Conservation (phyloP, 2,888 invertebrate species). For the Calameuta idolon region DNA sequence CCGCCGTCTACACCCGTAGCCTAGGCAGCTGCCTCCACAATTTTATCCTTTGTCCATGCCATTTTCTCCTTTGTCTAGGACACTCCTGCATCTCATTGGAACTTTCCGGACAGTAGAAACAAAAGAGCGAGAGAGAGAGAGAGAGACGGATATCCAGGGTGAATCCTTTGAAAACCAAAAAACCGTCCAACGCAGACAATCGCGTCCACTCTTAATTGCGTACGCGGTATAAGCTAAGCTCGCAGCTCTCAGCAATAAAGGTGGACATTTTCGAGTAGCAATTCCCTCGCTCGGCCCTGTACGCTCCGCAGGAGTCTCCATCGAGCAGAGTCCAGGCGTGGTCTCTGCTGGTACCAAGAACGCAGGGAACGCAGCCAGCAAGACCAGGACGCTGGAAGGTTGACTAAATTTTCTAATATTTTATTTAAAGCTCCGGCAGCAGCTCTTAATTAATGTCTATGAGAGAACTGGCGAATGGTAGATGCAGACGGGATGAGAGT, state of each 20-base stretch:
- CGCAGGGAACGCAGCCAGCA: not conserved
- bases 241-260: not conserved
- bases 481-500: not conserved
- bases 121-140: not conserved
- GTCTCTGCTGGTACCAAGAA: not conserved
- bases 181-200: not conserved
- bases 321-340: not conserved
- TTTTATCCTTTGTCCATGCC: constrained; percentile 47
- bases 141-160: not conserved
- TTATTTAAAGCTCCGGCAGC: not conserved
- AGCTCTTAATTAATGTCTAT: not conserved
- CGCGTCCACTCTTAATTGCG: not conserved
- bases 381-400: not conserved
- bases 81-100: not conserved
- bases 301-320: not conserved
- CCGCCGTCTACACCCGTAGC: constrained; percentile 29
- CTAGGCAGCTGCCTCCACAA: constrained; percentile 24
- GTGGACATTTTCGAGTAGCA: not conserved
- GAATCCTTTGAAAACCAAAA: not conserved
- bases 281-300: not conserved
- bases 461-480: not conserved
- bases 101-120: not conserved
- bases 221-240: not conserved
- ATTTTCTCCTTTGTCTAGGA: constrained; percentile 53
- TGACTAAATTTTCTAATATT: not conserved